Conservation (phyloP, 2,888 invertebrate genomes). For the Drosophila anomelani region DNA sequence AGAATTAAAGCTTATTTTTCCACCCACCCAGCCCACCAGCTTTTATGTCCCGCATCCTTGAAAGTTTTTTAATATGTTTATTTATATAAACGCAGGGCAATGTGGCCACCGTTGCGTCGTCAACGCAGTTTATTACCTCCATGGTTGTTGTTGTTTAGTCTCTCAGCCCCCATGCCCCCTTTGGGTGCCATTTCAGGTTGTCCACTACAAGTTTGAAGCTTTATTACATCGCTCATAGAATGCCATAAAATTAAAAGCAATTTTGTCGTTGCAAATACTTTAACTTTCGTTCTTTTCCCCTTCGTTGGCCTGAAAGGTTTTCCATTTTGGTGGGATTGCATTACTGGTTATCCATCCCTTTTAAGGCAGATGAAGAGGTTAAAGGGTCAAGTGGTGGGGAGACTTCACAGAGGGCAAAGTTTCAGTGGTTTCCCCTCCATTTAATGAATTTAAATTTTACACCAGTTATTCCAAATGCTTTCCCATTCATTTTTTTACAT, state of each 20-base stretch:
- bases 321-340: slow-evolving; percentile 2
- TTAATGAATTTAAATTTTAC: background rate
- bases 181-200: slow-evolving; percentile 8
- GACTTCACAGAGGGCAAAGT: background rate
- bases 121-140: slow-evolving; percentile 63
- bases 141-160: slow-evolving; percentile 15
- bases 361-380: slow-evolving; percentile 7
- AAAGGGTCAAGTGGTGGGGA: slow-evolving; percentile 14
- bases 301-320: slow-evolving; percentile 30
- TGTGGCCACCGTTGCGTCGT: slow-evolving; percentile 41
- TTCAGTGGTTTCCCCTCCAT: background rate
- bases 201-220: slow-evolving; percentile 48
- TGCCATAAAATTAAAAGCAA: slow-evolving; percentile 75
- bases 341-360: slow-evolving; percentile 1
- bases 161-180: background rate
- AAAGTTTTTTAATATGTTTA: slow-evolving; percentile 79
- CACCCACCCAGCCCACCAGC: background rate
- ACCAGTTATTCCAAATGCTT: too few relatives aligned
- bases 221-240: slow-evolving; percentile 68
- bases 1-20: slow-evolving; percentile 17
- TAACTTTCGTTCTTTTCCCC: slow-evolving; percentile 42
- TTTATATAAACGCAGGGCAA: slow-evolving; percentile 47
- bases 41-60: slow-evolving; percentile 72
- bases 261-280: slow-evolving; percentile 55
- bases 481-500: too few relatives aligned